These are phyloP conservation scores for Thamnaconus septentrionalis DNA, from an alignment of 2,113 vertebrate species.

Conservation along the genomic window DNA sequence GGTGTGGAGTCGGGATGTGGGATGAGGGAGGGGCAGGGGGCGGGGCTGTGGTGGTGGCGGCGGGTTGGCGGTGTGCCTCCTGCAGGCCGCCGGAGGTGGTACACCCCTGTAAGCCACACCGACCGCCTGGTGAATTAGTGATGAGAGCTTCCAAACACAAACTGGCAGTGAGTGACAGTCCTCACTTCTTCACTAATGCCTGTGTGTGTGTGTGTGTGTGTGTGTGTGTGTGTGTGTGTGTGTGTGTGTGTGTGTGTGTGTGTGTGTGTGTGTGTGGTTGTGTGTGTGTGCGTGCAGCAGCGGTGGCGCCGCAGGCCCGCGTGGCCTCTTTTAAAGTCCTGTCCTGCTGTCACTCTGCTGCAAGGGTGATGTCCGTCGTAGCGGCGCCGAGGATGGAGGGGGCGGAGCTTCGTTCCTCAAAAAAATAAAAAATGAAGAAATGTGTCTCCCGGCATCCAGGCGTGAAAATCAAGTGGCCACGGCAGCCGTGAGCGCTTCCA, in stretches of 20 bases:
- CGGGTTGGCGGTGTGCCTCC: too few species aligned
- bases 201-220: not conserved
- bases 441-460: too few species aligned
- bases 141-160: conserved; percentile 41
- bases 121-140: conserved; percentile 48
- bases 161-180: not conserved
- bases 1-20: too few species aligned
- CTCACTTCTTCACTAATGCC: conserved; percentile 1
- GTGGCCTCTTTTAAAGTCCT: conserved; percentile 28
- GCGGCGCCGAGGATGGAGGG: conserved; percentile 6
- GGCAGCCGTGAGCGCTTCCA: too few species aligned
- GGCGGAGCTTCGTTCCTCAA: too few species aligned
- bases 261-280: too few species aligned
- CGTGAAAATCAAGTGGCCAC: too few species aligned
- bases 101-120: conserved; percentile 43
- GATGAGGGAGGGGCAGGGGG: too few species aligned
- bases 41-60: too few species aligned
- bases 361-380: conserved; percentile 25
- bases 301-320: conserved; percentile 25
- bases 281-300: conserved; percentile 10
- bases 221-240: not conserved
- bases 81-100: too few species aligned
- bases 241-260: conserved; percentile 5
- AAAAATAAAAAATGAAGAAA: too few species aligned
- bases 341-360: conserved; percentile 11